These are phyloP conservation scores for Himalopsyche anomala DNA, from an alignment of 2,888 invertebrate genomes.

Conservation along the genomic window DNA sequence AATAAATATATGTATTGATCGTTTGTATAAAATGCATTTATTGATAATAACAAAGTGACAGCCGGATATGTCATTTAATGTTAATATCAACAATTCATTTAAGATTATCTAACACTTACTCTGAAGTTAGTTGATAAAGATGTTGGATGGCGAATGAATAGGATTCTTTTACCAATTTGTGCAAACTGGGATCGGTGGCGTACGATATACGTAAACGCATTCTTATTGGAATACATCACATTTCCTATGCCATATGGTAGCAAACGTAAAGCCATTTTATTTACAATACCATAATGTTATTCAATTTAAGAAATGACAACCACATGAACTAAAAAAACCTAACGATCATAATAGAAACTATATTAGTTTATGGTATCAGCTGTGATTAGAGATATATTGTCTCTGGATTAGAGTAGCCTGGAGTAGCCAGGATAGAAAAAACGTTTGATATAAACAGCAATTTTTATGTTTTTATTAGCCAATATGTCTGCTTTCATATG, in stretches of 20 bases:
- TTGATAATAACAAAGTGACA: background rate
- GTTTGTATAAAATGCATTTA: too few relatives aligned
- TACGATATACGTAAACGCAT: background rate
- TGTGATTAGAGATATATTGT: background rate
- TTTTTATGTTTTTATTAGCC: too few relatives aligned
- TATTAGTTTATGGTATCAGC: too few relatives aligned
- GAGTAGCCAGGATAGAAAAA: background rate
- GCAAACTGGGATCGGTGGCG: background rate
- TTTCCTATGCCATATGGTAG: background rate
- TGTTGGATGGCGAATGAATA: conserved; percentile 24
- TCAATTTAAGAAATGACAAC: background rate
- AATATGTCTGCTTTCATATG: too few relatives aligned
- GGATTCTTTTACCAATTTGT: background rate
- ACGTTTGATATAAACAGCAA: too few relatives aligned
- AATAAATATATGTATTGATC: too few relatives aligned
- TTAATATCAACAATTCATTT: too few relatives aligned
- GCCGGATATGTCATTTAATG: too few relatives aligned
- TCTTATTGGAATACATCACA: conserved; percentile 32
- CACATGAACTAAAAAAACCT: background rate
- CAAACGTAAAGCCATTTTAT: conserved; percentile 39
- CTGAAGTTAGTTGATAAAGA: background rate
- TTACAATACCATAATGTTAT: conserved; percentile 29
- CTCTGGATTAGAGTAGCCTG: too few relatives aligned
- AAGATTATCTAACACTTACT: conserved; percentile 43
- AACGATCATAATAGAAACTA: too few relatives aligned